Base-by-base conservation (phyloP, 2,888 invertebrate genomes). In the Drosophila antonietae region DNA sequence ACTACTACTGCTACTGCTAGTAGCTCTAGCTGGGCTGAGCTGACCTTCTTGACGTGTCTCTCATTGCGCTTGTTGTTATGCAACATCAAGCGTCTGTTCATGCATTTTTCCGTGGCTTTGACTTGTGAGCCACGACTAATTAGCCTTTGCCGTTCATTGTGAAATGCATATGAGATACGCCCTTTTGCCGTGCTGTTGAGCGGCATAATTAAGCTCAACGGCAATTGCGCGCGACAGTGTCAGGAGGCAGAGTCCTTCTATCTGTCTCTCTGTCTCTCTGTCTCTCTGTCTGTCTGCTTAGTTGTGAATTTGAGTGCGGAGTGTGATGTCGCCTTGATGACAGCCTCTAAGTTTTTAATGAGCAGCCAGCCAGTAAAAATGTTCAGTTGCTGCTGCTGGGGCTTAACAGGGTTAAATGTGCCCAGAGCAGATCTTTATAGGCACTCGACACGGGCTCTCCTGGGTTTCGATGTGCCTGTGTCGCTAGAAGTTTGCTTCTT, bases 321-420 rank as follows among this genome's bases (percentile, higher is more conserved):
- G 46, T 44, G 47, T 68, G 68, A 66, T 51, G 60, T 35, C 64
- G 69, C 56, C 73, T 15, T 80, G 88, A 67, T 85, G 88, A 88
- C 90, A 88, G 49, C 20, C 65, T 67, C 63, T 69, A 73, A 89
- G 90, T 83, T 83, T 82, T 88, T 83, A 83, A 83, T 83, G 83
- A 89, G 86, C 71, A 66, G 37, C 49, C 10, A 53, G 46, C 10
- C 71, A 66, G 53, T 77, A 68, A 68, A 85, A 88, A 65, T 75
- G 88, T 68, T 75, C 88, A 69, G 68, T 66, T 67, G 75, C 56
- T 6, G 28, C 28, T 78, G 78, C 51, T 55, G 37, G 41, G 56
- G 52, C 60, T 73, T 88, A 83, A 83, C 74, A 80, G 68, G 88
- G 80, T 88, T 83, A 89, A 85, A 55, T 63, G 58, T 53, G 65